Conservation (phyloP, 2,113 vertebrate species). For the Cryptotis parvus region DNA sequence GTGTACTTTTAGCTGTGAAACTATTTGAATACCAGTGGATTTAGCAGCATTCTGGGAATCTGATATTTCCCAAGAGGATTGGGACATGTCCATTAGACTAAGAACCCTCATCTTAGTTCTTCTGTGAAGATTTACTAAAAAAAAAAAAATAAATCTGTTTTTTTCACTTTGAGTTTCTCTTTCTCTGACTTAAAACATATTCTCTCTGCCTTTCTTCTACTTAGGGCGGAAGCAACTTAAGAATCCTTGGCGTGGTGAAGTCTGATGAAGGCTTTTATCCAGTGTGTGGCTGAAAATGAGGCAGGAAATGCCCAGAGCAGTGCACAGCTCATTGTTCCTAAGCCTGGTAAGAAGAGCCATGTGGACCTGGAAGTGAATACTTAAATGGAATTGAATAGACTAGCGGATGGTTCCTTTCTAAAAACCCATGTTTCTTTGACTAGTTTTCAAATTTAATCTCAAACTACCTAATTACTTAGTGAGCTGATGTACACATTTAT, state of each 20-base stretch:
- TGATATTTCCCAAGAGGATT: background rate
- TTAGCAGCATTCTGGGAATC: background rate
- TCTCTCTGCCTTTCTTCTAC: background rate
- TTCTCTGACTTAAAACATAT: slow-evolving; percentile 6
- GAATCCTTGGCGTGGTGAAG: slow-evolving; percentile 95
- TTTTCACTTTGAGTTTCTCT: background rate
- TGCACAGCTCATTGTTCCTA: slow-evolving; percentile 94
- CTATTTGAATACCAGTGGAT: background rate
- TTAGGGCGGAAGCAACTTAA: slow-evolving; percentile 94
- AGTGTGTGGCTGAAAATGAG: slow-evolving; percentile 95
- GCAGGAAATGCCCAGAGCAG: slow-evolving; percentile 93
- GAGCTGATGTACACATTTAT: background rate
- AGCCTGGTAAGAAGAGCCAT: slow-evolving; percentile 90
- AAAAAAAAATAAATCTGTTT: too few species aligned
- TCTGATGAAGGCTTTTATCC: slow-evolving; percentile 98
- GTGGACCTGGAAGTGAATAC: background rate
- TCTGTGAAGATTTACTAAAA: background rate
- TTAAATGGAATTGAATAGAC: background rate
- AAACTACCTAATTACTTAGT: background rate
- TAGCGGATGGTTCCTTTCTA: background rate
- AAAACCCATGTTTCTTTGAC: background rate
- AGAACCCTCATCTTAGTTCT: background rate
- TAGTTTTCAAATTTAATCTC: background rate
- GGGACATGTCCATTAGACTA: rapidly evolving
- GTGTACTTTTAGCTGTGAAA: background rate